These are phyloP conservation scores for Perognathus longimembris DNA, from an alignment of 2,113 vertebrate species.

Conservation along the genomic window DNA sequence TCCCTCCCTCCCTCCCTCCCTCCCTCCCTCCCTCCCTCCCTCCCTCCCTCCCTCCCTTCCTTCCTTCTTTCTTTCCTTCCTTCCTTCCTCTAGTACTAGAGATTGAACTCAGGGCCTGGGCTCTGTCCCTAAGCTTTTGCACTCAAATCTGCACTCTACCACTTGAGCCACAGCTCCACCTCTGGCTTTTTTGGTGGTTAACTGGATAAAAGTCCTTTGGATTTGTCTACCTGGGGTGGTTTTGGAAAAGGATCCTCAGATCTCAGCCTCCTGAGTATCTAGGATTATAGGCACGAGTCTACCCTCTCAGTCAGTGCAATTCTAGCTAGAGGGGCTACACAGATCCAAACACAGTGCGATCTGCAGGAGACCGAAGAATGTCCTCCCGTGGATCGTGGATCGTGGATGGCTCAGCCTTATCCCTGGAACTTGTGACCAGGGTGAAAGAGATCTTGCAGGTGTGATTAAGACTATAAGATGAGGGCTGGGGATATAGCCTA, in stretches of 20 bases:
- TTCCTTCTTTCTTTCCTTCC: no score
- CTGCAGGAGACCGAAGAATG: background rate
- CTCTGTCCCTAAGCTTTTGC: background rate
- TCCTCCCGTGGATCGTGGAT: background rate
- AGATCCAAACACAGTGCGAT: rapidly evolving
- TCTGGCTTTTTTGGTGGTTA: no score
- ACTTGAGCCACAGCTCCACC: background rate
- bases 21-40: no score
- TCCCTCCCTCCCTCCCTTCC: no score
- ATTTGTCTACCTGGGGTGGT: no score
- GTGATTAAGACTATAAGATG: background rate
- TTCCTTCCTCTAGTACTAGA: no score
- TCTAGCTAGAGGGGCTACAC: rapidly evolving
- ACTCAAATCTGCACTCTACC: no score
- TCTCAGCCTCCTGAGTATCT: background rate
- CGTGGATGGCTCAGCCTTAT: background rate
- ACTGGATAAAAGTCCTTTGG: no score
- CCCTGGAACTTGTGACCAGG: background rate
- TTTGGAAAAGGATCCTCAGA: no score
- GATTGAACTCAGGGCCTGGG: background rate
- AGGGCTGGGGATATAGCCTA: no score
- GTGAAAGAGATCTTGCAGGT: background rate
- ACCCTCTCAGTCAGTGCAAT: background rate
- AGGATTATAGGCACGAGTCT: no score
- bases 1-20: background rate